A percentile compares a stretch with the other conserved stretches of the same genome.
These are phyloP conservation scores for Fragum sueziense DNA, from an alignment of 2,888 invertebrate species.

Conservation along the genomic window DNA sequence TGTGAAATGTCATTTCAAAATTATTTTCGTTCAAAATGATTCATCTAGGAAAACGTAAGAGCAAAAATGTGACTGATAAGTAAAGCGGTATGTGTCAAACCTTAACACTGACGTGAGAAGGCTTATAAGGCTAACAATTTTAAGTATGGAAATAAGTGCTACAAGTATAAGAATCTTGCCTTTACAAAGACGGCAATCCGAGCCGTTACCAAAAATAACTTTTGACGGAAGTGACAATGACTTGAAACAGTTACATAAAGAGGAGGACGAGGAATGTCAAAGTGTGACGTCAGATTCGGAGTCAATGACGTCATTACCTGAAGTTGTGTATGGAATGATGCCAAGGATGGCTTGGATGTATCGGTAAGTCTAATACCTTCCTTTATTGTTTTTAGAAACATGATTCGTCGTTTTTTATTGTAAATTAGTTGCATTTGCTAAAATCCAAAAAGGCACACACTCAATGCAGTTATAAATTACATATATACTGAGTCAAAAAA, in stretches of 20 bases:
- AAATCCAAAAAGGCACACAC: too few relatives aligned
- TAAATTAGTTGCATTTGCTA: too few relatives aligned
- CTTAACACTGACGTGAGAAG: too few relatives aligned
- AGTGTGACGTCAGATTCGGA: neutral
- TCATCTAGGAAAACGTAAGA: too few relatives aligned
- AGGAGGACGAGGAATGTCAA: neutral
- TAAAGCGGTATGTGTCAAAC: too few relatives aligned
- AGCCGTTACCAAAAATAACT: slow-evolving; percentile 37
- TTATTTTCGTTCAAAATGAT: too few relatives aligned
- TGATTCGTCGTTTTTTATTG: too few relatives aligned
- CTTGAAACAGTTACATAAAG: slow-evolving; percentile 2
- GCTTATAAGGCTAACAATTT: neutral
- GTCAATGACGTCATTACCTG: slow-evolving; percentile 35
- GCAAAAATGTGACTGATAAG: too few relatives aligned
- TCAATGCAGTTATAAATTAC: too few relatives aligned
- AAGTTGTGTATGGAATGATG: slow-evolving; percentile 55
- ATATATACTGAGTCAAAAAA: too few relatives aligned
- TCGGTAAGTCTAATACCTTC: slow-evolving; percentile 48
- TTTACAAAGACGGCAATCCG: slow-evolving; percentile 25
- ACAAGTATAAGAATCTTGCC: slow-evolving; percentile 21
- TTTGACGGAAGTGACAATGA: slow-evolving; percentile 22
- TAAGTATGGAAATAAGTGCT: slow-evolving; percentile 27
- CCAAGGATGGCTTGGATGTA: slow-evolving; percentile 57
- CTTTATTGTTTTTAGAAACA: neutral
- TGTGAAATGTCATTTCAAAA: too few relatives aligned